Base-by-base conservation (phyloP, 2,113 vertebrate species). In the Hypomesus transpacificus region DNA sequence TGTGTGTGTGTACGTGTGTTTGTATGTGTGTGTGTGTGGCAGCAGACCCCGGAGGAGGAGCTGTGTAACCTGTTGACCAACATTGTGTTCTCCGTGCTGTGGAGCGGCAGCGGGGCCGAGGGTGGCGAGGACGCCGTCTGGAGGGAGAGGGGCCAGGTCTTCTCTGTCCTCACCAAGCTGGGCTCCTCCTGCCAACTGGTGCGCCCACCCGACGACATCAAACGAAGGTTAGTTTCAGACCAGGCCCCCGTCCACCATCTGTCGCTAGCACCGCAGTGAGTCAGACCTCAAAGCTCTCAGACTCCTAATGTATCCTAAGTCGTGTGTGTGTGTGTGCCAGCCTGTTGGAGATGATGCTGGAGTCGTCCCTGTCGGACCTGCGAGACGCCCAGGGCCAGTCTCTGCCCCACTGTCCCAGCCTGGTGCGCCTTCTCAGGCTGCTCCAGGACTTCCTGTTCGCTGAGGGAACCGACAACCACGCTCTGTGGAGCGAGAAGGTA, bases 301-400 rank as follows among this genome's bases (percentile, higher is more conserved):
- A 46, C 39, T 46, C 39, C 11, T 46, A 9, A 46, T 21, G 20
- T 16, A 14, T 18, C 14, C 54, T 34, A 53, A 16, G 18, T 14
- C 66, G 3, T 57, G 18, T 60, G 65, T 68, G 53, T 76, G 51
- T 68, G 9, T 73, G 20, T 34, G 53, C 0, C 82, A 99, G 97
- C 89, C 89, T 99, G 68, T 82, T 99, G 88, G 97, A 99, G 92
- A 96, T 98, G 96, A 99, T 99, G 97, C 81, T 99, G 90, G 97
- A 99, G 85, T 98, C 97, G 0, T 95, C 96, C 0, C 79, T 97
- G 84, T 95, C 93, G 0, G 97, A 99, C 81, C 84, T 98, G 81
- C 93, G 94, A 79, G 94, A 95, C 1, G 86, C 92, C 0, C 84
- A 92, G 0, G 78, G 87, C 0, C 80, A 90, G 1, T 18, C 84